Evolutionary conservation across 2,113 vertebrate genomes (phyloP).

Genomic region (Chrysemys picta): DNA sequence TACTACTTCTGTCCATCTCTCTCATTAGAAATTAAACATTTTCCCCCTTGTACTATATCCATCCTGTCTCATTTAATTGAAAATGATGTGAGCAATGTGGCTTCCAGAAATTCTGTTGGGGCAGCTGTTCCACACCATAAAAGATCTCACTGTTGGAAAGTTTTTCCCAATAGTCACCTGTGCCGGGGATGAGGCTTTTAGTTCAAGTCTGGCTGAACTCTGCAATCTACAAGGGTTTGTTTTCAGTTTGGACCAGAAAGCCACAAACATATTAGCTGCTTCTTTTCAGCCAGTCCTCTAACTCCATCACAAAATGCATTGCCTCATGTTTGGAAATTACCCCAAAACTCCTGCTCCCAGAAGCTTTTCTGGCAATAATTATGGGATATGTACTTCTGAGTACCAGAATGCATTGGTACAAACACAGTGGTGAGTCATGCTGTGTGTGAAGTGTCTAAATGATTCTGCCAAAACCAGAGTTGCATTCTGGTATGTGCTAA

Average conservation of each 20-base stretch:
- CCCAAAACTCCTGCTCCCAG: neutral
- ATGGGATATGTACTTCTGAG: neutral
- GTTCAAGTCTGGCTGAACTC: slow-evolving; percentile 10
- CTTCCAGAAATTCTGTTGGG: neutral
- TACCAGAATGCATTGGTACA: neutral
- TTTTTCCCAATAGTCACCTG: neutral
- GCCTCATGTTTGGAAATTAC: neutral
- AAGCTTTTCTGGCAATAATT: neutral
- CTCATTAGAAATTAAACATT: neutral
- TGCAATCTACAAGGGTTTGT: neutral
- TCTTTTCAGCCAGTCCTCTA: neutral
- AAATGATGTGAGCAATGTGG: neutral
- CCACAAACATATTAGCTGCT: neutral
- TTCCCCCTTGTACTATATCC: neutral
- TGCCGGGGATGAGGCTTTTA: neutral
- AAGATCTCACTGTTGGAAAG: neutral
- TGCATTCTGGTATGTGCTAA: neutral
- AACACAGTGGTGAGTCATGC: neutral
- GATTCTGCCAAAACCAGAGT: neutral
- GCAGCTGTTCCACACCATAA: neutral
- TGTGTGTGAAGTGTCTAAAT: neutral
- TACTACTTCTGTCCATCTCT: neutral
- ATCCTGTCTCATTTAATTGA: neutral
- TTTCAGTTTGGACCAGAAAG: neutral
- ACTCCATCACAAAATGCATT: neutral